Evolutionary conservation across 2,888 invertebrate species (phyloP), one percentile per base, ranked within the genome.

Genomic region (Andrena bicolor): DNA sequence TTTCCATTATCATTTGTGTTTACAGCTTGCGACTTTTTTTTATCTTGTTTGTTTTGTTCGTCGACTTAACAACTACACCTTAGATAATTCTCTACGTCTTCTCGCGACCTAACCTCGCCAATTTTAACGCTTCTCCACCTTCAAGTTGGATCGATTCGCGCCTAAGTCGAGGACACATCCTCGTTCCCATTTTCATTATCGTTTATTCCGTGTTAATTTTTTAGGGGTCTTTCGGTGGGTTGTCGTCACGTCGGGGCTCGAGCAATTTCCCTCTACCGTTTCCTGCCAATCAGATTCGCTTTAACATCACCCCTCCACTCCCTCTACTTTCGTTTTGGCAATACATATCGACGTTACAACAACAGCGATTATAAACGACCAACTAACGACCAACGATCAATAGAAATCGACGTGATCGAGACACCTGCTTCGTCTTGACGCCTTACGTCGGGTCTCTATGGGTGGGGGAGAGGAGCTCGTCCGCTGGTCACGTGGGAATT

Each of bases 21-120:
- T 76, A 64, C 48, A 68, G 16, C 30, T 51, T 61, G 51, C 51
- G 10, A 56, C n/a, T 64, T 10, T 26, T 66, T 16, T 48, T 58
- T 26, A 20, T 41, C 41, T 64, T 68, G 20, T 65, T 53, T 41
- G 65, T 60, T 32, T 64, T 64, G 8, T 56, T 75, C 72, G 26
- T 78, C 76, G 60, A 69, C 79, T 80, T 76, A 80, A 83, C 70
- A 77, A 28, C 83, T 85, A 85, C 74, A 68, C 61, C 53, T 85
- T 85, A 83, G 80, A 81, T 86, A 76, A 78, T 78, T 76, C 63
- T 73, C 83, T 85, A 73, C 32, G 53, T 60, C 28, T 60, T 66
- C 48, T 72, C 56, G 56, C 28, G 76, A 68, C 80, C 61, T 70
- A 77, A 72, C 61, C 26, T 76, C n/a, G 4, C 28, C 58, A 8